Percentiles rank a stretch among this genome's conserved stretches.
Conservation (phyloP, 2,888 invertebrate genomes). For the Xanthia icteritia region DNA sequence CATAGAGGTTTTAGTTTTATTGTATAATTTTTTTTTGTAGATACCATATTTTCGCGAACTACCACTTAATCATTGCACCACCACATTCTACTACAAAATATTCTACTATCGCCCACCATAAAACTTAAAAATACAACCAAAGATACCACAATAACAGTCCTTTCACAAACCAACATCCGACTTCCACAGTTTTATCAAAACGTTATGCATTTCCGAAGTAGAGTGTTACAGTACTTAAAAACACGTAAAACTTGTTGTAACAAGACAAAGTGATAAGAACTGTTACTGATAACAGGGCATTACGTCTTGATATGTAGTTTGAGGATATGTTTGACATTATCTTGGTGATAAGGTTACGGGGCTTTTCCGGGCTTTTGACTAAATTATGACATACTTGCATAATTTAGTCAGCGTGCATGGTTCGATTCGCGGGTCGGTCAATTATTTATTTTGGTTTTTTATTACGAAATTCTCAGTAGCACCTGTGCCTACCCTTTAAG, state of each 20-base stretch:
- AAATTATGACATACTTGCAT: constrained; percentile 39
- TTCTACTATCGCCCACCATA: neutral
- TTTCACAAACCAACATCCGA: constrained; percentile 23
- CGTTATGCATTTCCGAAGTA: constrained; percentile 40
- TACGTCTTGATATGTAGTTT: constrained; percentile 40
- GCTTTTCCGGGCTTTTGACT: no score
- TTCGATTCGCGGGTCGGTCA: neutral
- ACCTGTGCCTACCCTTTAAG: no score
- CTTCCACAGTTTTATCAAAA: constrained; percentile 47
- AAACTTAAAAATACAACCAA: constrained; percentile 22
- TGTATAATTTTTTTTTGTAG: no score
- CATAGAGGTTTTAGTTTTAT: no score
- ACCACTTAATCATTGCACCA: no score
- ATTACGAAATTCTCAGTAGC: no score
- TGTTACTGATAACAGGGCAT: constrained; percentile 48
- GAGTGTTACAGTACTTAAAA: constrained; percentile 31
- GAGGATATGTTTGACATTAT: constrained; percentile 44
- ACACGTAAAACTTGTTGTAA: constrained; percentile 59
- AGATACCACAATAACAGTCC: constrained; percentile 34
- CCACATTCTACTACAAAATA: no score
- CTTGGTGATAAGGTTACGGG: constrained; percentile 13
- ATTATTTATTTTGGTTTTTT: no score
- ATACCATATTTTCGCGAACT: no score
- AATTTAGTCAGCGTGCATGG: neutral
- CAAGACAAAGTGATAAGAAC: constrained; percentile 55